Evolutionary conservation across 1,140 invertebrate species (phyloP), one percentile per base, ranked within the genome.

Genomic region (Brachionus koreanus): DNA sequence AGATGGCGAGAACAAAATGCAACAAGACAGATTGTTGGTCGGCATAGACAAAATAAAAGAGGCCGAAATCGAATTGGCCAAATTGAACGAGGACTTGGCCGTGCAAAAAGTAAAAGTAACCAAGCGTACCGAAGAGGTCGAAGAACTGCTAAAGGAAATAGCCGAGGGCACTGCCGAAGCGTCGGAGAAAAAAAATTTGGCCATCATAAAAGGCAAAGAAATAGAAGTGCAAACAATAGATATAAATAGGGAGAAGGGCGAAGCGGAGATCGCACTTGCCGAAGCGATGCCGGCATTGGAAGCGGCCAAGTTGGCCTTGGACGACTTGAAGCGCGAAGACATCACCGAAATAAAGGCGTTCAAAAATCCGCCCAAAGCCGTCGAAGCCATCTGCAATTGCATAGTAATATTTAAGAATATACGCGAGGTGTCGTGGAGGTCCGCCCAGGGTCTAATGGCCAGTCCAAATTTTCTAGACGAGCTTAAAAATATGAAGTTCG

Each of bases 271-370:
- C 85, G 92, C 91, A 4, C 87, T 96, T 39, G 91, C 91, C 2
- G 92, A 92, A 63, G 94, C 94, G 0, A 86, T 96, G 85, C 94
- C 94, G 0, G 93, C 92, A 0, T 86, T 96, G 0, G 92, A 94
- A 84, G 91, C 91, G n/a, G 94, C 94, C 1, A 90, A 92, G 85
- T 83, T 91, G 2, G 94, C 94, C 0, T 89, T 97, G 0, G 90
- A 91, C 6, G 92, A 94, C 83, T 88, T 97, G 7, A 93, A 95
- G 52, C 96, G 95, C 88, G 90, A 91, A 0, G 94, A 96, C 85
- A 95, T 97, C 83, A 94, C 94, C 37, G 94, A 96, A 90, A 95
- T 96, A 84, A 90, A 91, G 82, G 94, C 93, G 0, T 95, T 96
- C 86, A 92, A 93, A 37, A 95, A 94, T n/a, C 94, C 94, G 0